Percentiles rank a stretch among this genome's conserved stretches.
These are phyloP conservation scores for Melangyna quadrimaculata DNA, from an alignment of 2,888 invertebrate genomes.

Conservation along the genomic window DNA sequence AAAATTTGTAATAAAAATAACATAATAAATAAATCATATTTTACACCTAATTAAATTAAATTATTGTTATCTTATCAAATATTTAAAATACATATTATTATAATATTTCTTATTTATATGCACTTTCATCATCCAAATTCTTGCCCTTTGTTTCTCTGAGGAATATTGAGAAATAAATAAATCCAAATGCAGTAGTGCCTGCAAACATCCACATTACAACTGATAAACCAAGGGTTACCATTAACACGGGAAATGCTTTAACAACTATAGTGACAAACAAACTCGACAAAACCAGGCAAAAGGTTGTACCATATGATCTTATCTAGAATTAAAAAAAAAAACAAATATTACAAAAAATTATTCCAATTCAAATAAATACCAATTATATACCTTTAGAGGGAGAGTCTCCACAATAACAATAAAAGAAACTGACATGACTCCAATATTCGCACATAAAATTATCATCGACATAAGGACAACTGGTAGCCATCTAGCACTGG, in stretches of 20 bases:
- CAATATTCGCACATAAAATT: constrained; percentile 77
- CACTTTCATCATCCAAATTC: constrained; percentile 75
- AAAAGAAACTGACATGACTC: constrained; percentile 77
- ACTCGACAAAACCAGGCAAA: constrained; percentile 75
- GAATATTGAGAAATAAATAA: constrained; percentile 75
- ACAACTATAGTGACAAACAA: constrained; percentile 75
- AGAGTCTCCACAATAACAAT: constrained; percentile 78
- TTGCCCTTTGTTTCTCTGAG: constrained; percentile 79
- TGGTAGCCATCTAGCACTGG: constrained; percentile 76
- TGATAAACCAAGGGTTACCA: constrained; percentile 75
- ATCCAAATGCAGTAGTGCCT: constrained; percentile 74
- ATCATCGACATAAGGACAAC: constrained; percentile 76
- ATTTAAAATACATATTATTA: no score
- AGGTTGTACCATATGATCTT: constrained; percentile 75
- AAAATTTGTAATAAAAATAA: no score
- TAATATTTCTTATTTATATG: constrained; percentile 28
- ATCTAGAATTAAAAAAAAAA: constrained; percentile 74
- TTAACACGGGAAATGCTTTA: constrained; percentile 77
- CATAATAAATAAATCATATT: no score
- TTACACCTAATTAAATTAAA: no score
- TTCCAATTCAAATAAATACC: background rate
- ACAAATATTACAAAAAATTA: background rate
- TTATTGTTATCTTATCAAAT: no score
- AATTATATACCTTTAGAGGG: constrained; percentile 76
- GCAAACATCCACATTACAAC: constrained; percentile 78